Evolutionary conservation across 2,888 invertebrate genomes (phyloP), one percentile per base, ranked within the genome.

Genomic region (Pachliopta kotzebuea): DNA sequence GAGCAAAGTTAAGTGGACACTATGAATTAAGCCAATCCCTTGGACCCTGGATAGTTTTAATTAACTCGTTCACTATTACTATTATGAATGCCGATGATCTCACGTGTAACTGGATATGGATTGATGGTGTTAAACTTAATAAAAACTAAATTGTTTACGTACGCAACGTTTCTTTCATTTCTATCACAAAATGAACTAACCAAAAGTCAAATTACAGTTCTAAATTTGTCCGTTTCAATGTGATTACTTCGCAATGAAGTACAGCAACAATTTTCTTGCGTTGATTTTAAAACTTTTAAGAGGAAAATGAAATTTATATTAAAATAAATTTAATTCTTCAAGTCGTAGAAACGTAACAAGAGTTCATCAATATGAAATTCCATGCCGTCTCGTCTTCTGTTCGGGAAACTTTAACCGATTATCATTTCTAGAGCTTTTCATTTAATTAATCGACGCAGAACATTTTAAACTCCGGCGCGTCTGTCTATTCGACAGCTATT

Each of bases 371-470:
- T 79, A 79, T 77, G 75, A 82, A 80, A 80, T 80, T 80, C 79
- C 79, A 68, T 72, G 76, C 70, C 67, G 71, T 69, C 70, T 67
- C 65, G 71, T 62, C 60, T 64, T 65, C 66, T 14, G 29, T 26
- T 56, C 18, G 54, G 50, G 50, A 57, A 61, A 53, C 64, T 68
- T 60, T 60, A 37, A 60, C 63, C 58, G 66, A 60, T 58, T 50
- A 68, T 68, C 71, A 65, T 70, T 74, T 74, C 65, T 63, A 69
- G 76, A 77, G 78, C 77, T 82, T 80, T 73, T 77, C 81, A 78
- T 84, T 83, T 82, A 84, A 80, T 80, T 83, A 84, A 80, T 80
- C 72, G 72, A 68, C 71, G 69, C 67, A 70, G 75, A 73, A 78
- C 77, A 78, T 82, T 77, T 77, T 79, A 83, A 84, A 76, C 80